Base-by-base conservation (phyloP, 2,888 invertebrate species). In the Megamerina dolium region DNA sequence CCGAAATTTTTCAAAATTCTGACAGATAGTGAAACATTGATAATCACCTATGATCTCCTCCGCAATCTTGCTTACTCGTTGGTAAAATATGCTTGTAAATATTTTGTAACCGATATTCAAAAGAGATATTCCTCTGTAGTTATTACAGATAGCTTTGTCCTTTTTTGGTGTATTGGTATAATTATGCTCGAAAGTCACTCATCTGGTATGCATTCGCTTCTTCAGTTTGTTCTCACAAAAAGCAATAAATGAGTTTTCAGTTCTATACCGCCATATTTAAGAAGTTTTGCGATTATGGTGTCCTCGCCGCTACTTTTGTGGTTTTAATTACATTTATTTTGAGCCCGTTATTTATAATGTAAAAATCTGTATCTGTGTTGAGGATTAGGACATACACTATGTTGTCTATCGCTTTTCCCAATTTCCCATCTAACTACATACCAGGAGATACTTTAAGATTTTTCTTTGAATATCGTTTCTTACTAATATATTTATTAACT, bases 11-110 rank as follows among this genome's bases (percentile, higher is more conserved):
- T 32, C 35, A 2, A 41, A 42, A 27, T 29, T 38, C 13, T 41
- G 34, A 14, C 17, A 35, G 16, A 41, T 20, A 30, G 23, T 36
- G 19, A 41, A 41, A 41, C 41, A 41, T 33, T 33, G 36, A 33
- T 42, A 42, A 10, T 42, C 42, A 30, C 30, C 42, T 19, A 36
- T 20, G 35, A 31, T 36, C 18, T 42, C 36, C 30, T 36, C 30
- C 4, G 36, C 42, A 13, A 34, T 17, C 20, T 14, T 16, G 5
- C 29, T 42, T 27, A 36, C 17, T 36, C 42, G 14, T 36, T 42
- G 36, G 23, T 42, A 30, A n/a, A 42, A 17, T 12, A 36, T 31
- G 17, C 20, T 42, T 36, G 36, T 42, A 36, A 42, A 42, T 14
- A 36, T 14, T 36, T 42, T 36, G 30, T 36, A 42, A 8, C 36